Evolutionary conservation across 2,797 vertebrate genomes (phyloP).

Genomic region (Stomatorhinus walkeri): DNA sequence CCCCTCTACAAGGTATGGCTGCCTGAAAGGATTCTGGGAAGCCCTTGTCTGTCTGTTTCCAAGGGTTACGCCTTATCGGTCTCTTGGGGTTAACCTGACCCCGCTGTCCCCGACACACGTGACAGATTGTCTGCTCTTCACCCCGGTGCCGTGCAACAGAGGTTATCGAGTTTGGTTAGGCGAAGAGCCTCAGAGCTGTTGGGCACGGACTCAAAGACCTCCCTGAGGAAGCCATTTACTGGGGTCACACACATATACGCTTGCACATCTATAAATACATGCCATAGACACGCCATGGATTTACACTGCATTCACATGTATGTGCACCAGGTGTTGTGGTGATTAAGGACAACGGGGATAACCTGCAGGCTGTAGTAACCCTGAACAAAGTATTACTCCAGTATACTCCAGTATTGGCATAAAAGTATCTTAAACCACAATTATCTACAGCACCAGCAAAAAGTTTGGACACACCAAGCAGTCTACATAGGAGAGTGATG

Average conservation of each 20-base stretch:
- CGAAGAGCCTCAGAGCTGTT: not conserved
- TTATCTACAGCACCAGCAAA: not conserved
- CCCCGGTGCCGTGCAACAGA: not conserved
- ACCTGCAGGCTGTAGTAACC: not conserved
- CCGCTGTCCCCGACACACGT: not conserved
- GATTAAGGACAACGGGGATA: not conserved
- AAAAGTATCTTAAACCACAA: not conserved
- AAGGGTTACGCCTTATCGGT: not conserved
- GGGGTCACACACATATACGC: not conserved
- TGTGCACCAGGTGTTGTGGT: not conserved
- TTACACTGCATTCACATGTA: not conserved
- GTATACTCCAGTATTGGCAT: not conserved
- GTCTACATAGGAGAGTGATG: not conserved
- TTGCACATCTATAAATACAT: not conserved
- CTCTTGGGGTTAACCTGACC: not conserved
- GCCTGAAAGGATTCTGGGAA: not conserved
- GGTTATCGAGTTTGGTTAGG: constrained; percentile 6
- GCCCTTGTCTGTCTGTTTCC: not conserved
- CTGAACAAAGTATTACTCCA: not conserved
- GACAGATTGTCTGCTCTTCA: not conserved
- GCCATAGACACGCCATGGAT: not conserved
- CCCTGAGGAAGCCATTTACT: not conserved
- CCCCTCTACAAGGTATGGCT: not conserved
- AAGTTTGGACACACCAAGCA: not conserved
- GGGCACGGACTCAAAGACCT: not conserved